phyloP scores from a whole-genome alignment of 2,888 invertebrate genomes.

The Sthenelais limicola region DNA sequence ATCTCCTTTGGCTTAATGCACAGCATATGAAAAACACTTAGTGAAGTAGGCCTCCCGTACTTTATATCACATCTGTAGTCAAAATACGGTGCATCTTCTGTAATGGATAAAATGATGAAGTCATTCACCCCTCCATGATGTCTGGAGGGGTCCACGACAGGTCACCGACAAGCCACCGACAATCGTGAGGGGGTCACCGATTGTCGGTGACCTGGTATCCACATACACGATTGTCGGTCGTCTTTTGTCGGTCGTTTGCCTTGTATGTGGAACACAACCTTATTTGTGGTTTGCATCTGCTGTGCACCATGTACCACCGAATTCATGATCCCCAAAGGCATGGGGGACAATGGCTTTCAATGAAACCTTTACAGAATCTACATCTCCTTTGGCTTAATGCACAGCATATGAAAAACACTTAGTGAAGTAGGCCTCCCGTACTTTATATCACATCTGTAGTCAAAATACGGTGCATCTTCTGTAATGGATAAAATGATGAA shows the following conservation, averaged over 20 bases:
- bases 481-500: slow-evolving; percentile 4
- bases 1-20: slow-evolving; percentile 33
- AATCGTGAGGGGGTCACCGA: too few relatives aligned
- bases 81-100: background rate
- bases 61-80: background rate
- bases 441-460: background rate
- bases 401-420: slow-evolving; percentile 10
- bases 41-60: too few relatives aligned
- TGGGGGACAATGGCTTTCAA: slow-evolving; percentile 28
- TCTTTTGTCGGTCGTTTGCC: too few relatives aligned
- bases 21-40: slow-evolving; percentile 5
- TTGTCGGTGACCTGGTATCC: too few relatives aligned
- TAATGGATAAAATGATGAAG: slow-evolving; percentile 1
- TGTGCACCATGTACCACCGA: slow-evolving; percentile 23
- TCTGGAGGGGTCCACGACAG: too few relatives aligned
- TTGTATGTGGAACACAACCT: too few relatives aligned
- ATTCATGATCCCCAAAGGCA: slow-evolving; percentile 24
- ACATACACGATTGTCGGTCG: too few relatives aligned
- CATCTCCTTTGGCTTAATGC: slow-evolving; percentile 32
- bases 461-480: background rate
- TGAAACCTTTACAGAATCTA: background rate
- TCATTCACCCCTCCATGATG: too few relatives aligned
- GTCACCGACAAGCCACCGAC: too few relatives aligned
- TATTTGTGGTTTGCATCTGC: too few relatives aligned
- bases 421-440: too few relatives aligned